Percentiles rank a stretch among this genome's conserved stretches.
phyloP scores from a whole-genome alignment of 1,140 invertebrate species.

The Callitettix versicolor region DNA sequence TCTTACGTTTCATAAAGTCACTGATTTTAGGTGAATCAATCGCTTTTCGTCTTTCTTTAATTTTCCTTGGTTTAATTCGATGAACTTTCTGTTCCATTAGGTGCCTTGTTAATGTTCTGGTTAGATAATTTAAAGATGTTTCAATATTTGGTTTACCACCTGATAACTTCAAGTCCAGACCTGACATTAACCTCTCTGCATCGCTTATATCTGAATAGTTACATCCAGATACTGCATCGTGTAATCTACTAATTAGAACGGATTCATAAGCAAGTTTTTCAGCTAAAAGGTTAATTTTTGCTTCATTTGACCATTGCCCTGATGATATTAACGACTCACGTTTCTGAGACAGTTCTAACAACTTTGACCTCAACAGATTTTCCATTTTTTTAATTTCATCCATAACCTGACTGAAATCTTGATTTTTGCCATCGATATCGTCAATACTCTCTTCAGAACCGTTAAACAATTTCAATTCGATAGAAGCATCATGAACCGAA shows the following conservation, averaged over 20 bases:
- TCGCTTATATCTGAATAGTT: slow-evolving; percentile 27
- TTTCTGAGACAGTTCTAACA: slow-evolving; percentile 50
- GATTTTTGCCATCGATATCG: slow-evolving; percentile 15
- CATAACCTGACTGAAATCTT: slow-evolving; percentile 12
- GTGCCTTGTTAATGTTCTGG: slow-evolving; percentile 20
- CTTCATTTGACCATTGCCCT: slow-evolving; percentile 50
- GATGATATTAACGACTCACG: slow-evolving; percentile 45
- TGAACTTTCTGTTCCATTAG: slow-evolving; percentile 20
- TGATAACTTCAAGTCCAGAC: slow-evolving; percentile 19
- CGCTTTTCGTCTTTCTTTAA: slow-evolving; percentile 16
- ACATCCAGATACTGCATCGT: slow-evolving; percentile 37
- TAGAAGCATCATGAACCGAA: neutral
- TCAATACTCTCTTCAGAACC: slow-evolving; percentile 14
- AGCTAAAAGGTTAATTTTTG: slow-evolving; percentile 54
- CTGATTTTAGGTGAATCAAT: slow-evolving; percentile 12
- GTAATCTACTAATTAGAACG: slow-evolving; percentile 49
- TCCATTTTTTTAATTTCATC: slow-evolving; percentile 25
- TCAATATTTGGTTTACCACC: slow-evolving; percentile 22
- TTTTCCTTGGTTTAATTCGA: slow-evolving; percentile 14
- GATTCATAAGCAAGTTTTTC: slow-evolving; percentile 67
- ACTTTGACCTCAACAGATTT: slow-evolving; percentile 47
- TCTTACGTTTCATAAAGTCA: slow-evolving; percentile 21
- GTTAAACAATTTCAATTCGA: slow-evolving; percentile 18
- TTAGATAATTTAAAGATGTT: slow-evolving; percentile 23
- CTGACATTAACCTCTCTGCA: slow-evolving; percentile 30